Base-by-base conservation (phyloP, 2,888 invertebrate genomes). In the Drosophila anceps region DNA sequence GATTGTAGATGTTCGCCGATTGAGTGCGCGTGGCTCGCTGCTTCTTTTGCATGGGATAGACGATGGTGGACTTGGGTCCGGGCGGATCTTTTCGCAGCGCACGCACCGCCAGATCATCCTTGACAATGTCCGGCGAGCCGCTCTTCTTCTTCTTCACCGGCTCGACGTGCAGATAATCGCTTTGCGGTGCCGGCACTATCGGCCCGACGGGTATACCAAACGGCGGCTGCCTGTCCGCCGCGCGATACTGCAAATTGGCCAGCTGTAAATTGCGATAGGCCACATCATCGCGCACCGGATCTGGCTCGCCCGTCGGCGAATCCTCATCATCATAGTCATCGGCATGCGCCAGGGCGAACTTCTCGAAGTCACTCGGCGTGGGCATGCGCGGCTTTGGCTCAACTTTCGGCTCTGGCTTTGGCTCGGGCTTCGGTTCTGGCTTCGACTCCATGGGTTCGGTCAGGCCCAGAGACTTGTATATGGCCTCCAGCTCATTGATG, bases 131-230 rank as follows among this genome's bases (percentile, higher is more conserved):
- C 0, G 98, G 98, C 2, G 91, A 88, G 31, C 87, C 84, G 29
- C 76, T 95, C 84, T 78, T 95, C 55, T 66, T 95, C 60, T 63
- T 95, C 61, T 63, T 69, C 20, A 81, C 79, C 4, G 96, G 96
- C 15, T 94, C 95, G 1, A 96, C 96, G 91, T 97, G 97, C 63
- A 98, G 94, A 90, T 98, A 98, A 92, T 98, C 97, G 82, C 95
- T 96, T 70, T 96, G 95, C 0, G 97, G 95, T 7, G 97, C 96
- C 2, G 96, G 95, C 0, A 96, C 95, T 27, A 97, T 95, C 13
- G 97, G 97, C 3, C 97, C 97, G 41, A 98, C 92, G 0, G 98
- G 98, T 89, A 98, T 98, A 24, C 98, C 98, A 91, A 98, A 98
- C 1, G 96, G 97, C 41, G 97, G 97, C 90, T 98, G 98, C 18